Base-by-base conservation (phyloP, 2,797 vertebrate genomes). In the Siniperca obscura region DNA sequence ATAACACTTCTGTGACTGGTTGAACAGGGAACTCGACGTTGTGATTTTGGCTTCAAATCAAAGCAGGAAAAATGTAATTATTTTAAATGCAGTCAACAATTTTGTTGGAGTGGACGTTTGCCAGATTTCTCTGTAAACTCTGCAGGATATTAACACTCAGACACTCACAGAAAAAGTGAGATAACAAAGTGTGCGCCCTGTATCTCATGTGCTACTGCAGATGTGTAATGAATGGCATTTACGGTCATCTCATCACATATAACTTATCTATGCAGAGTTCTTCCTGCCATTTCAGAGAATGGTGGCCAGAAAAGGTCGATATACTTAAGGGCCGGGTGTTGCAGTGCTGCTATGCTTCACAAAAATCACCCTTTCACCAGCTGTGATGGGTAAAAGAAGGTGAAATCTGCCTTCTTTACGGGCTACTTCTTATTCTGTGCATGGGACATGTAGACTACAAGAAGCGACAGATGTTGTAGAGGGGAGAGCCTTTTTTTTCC, bases 61-160 rank as follows among this genome's bases (percentile, higher is more conserved):
- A 88, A 89, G 74, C 70, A 12, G 52, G 46, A 64, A 73, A 85
- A 85, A 87, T 82, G 53, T 79, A 82, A 85, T 91, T 90, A 87
- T 87, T 91, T 85, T 86, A 86, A 91, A 92, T 86, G 70, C 72
- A 86, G 85, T 86, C 76, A 86, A 85, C 83, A 74, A 67, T 92
- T 91, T 89, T 76, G 60, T 74, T 36, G 46, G 19, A 70, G 59
- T 81, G 74, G 81, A 87, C 57, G 64, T 80, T 85, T 80, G 78
- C 86, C 84, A 84, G 69, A 59, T 82, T 78, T 76, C 46, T 66
- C 27, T 81, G 38, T 83, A 78, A 87, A 85, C 70, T 76, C 69
- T 27, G 83, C 55, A 7, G 83, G 79, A 86, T 80, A 87, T 70
- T 83, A 78, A 88, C 72, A 74, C 62, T 64, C 25, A 40, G 30